A percentile compares a stretch with the other conserved stretches of the same genome.
These are phyloP conservation scores for Acronicta psi DNA, from an alignment of 2,888 invertebrate species.

Conservation along the genomic window DNA sequence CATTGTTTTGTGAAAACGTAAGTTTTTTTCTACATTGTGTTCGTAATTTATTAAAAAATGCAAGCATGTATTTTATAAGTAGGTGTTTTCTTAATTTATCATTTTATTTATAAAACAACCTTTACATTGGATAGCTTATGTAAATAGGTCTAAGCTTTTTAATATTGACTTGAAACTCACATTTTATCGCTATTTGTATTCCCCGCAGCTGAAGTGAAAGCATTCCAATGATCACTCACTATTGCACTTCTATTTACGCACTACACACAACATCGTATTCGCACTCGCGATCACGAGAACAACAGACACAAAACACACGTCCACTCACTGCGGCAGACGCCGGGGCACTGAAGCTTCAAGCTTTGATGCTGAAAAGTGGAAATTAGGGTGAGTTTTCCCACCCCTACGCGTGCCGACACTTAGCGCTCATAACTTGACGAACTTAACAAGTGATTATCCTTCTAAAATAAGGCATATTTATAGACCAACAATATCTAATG, in stretches of 20 bases:
- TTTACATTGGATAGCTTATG: too few relatives aligned
- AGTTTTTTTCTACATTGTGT: too few relatives aligned
- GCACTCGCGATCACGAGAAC: constrained; percentile 68
- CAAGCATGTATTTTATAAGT: too few relatives aligned
- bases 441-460: constrained; percentile 50
- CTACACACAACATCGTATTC: constrained; percentile 78
- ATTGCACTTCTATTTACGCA: constrained; percentile 70
- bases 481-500: too few relatives aligned
- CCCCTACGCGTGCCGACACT: constrained; percentile 57
- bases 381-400: constrained; percentile 63
- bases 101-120: too few relatives aligned
- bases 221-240: constrained; percentile 67
- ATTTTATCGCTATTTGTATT: constrained; percentile 33
- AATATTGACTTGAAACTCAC: constrained; percentile 36
- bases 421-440: constrained; percentile 57
- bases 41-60: too few relatives aligned
- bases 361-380: constrained; percentile 36
- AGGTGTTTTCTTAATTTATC: too few relatives aligned
- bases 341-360: constrained; percentile 82
- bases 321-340: constrained; percentile 72
- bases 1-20: too few relatives aligned
- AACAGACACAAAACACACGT: constrained; percentile 64
- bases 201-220: constrained; percentile 57
- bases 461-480: constrained; percentile 14
- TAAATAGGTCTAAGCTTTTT: too few relatives aligned